Evolutionary conservation across 2,113 vertebrate species (phyloP).

Genomic region (Raphicerus campestris): DNA sequence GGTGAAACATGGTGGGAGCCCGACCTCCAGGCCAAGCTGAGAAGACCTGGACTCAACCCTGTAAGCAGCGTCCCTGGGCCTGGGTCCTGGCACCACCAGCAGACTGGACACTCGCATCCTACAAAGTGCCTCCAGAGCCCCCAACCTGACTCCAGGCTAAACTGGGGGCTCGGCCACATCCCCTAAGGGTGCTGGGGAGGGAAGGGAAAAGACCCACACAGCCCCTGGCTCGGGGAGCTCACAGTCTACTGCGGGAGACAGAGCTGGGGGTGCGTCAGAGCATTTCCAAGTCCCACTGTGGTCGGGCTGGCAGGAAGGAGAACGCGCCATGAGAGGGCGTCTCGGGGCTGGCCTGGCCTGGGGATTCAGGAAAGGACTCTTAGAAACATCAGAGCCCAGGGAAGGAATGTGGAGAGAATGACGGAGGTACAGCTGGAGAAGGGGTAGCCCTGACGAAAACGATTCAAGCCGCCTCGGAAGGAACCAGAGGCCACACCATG

Average conservation of each 20-base stretch:
- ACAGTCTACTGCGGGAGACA: not conserved
- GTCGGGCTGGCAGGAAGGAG: fast-evolving
- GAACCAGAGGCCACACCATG: not conserved
- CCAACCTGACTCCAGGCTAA: not conserved
- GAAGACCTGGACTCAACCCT: not conserved
- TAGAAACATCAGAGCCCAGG: not conserved
- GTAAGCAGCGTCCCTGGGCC: not conserved
- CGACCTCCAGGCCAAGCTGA: not conserved
- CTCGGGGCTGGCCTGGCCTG: fast-evolving
- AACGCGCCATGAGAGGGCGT: fast-evolving
- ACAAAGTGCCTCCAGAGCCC: not conserved
- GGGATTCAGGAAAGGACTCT: not conserved
- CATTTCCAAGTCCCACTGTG: fast-evolving
- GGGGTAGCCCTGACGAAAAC: not conserved
- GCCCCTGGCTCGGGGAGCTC: not conserved
- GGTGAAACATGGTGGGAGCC: not conserved
- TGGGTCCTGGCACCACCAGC: not conserved
- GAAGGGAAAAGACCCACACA: not conserved
- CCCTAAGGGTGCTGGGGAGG: not conserved
- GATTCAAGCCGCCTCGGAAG: not conserved
- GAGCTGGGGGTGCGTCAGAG: not conserved
- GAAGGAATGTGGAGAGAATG: fast-evolving
- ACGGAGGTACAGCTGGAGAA: fast-evolving
- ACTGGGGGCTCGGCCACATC: not conserved
- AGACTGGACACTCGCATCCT: not conserved